Evolutionary conservation across 1,140 invertebrate genomes (phyloP).

Genomic region (Drosophila oshimai): DNA sequence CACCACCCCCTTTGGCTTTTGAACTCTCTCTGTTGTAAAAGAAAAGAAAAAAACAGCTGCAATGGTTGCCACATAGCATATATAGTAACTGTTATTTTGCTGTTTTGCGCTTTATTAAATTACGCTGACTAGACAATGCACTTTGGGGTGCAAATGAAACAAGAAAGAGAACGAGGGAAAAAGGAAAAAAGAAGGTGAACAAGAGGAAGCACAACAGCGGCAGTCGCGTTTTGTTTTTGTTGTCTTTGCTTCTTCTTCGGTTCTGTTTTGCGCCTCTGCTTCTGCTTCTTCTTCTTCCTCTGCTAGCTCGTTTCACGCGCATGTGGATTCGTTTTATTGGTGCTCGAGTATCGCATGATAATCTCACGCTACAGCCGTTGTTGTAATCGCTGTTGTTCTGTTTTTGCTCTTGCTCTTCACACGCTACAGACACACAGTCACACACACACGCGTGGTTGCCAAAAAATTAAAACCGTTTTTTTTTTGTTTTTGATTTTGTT

Average conservation of each 20-base stretch:
- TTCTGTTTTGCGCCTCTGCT: conserved; percentile 35
- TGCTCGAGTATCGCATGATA: conserved; percentile 76
- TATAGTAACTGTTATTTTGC: too few species aligned
- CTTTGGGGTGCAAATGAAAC: too few species aligned
- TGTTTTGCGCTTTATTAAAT: too few species aligned
- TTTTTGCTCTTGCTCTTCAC: conserved; percentile 41
- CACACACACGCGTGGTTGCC: background rate
- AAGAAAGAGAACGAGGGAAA: too few species aligned
- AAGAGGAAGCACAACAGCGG: too few species aligned
- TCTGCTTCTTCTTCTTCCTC: conserved; percentile 4
- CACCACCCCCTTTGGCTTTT: too few species aligned
- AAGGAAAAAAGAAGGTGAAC: background rate
- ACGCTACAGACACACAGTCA: conserved; percentile 1
- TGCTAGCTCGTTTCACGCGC: conserved; percentile 31
- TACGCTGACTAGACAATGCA: too few species aligned
- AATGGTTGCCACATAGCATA: too few species aligned
- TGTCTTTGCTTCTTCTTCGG: conserved; percentile 4
- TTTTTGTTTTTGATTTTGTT: too few species aligned
- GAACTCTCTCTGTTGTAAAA: too few species aligned
- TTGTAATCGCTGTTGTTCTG: conserved; percentile 11
- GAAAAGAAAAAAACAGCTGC: too few species aligned
- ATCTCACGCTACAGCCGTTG: conserved; percentile 45
- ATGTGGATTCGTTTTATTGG: conserved; percentile 82
- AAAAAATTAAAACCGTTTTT: background rate
- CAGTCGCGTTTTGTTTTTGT: conserved; percentile 37